Evolutionary conservation across 2,113 vertebrate species (phyloP), one percentile per base, ranked within the genome.

Genomic region (Tragelaphus scriptus): DNA sequence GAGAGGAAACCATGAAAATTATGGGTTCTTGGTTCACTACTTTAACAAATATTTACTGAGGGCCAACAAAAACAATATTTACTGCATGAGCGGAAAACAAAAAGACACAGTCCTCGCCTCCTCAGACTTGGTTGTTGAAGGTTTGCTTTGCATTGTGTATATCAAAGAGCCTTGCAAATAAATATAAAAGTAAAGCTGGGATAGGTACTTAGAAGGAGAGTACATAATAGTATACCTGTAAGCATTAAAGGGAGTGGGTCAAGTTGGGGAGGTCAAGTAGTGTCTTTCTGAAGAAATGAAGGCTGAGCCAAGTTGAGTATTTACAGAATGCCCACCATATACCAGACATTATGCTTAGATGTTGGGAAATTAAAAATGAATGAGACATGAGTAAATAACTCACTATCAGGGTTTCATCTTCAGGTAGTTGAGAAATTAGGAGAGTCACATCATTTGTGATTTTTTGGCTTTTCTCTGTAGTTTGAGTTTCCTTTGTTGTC

Each of bases 21-120:
- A 96, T 95, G 84, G 93, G 88, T 93, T 97, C 61, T 94, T 88
- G 68, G 36, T 88, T 96, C 82, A 89, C 51, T 91, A 26, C 63
- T 95, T 97, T 89, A 91, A 93, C 90, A 98, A 96, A 95, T 98
- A 91, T 97, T 97, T 97, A 80, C 93, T 23, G 26, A 98, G 85
- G 36, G 88, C 97, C 97, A 98, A 96, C 51, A 94, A 97, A 97
- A 97, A 93, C 53, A 89, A 21, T 71, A 94, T 93, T 96, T 94
- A 94, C 58, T 12, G 26, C 44, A 61, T 88, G 84, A 91, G 1
- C 7, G 2, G 61, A 87, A 98, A 96, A 92, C 81, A 91, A 84
- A 97, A 92, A 90, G 79, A 90, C 59, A 90, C 47, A 93, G 68
- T 88, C 26, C 30, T 92, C 32, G 7, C 53, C 61, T 65, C 40